Evolutionary conservation across 2,113 vertebrate species (phyloP), one percentile per base, ranked within the genome.

Genomic region (Deroptyus accipitrinus): DNA sequence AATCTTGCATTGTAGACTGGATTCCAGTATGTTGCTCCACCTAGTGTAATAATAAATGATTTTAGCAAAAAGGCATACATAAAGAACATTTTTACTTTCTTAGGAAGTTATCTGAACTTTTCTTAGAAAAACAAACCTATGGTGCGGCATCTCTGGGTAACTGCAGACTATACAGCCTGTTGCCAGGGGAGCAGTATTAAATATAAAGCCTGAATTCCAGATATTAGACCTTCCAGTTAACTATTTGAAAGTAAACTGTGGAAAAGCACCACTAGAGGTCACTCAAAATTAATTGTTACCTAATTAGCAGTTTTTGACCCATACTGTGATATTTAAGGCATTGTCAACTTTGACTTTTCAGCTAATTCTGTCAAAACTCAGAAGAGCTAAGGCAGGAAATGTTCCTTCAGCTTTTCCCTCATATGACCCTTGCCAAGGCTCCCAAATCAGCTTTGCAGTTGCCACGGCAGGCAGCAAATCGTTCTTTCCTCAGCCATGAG

Each of bases 251-350:
- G 18, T 9, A 92, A 92, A 88, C 35, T 81, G 41, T 91, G 64
- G 80, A 30, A 90, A 96, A 86, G 14, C 52, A 84, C 90, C 95
- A 94, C 92, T 97, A 97, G 94, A 96, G 94, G 93, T 95, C 95
- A 97, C 91, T 92, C 95, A 61, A 84, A 82, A 94, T 86, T 95
- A 95, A 92, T 94, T 92, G 59, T 95, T 96, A 82, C 74, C 77
- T 84, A 91, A 96, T 97, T 92, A 96, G 19, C 86, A 72, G 51
- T 3, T 35, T 66, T 73, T 87, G 62, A 89, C 82, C 63, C 7
- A 2, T 59, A 6, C 77, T 68, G 84, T 15, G 13, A 5, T 24
- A 17, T 17, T 31, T 14, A 57, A n/a, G 42, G 7, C 48, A 39
- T 10, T 20, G 13, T 23, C 25, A 13, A 0, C 11, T 79, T 78